These are phyloP conservation scores for Porites lobata DNA, from an alignment of 92 coral and sea anemone genomes.

Conservation along the genomic window DNA sequence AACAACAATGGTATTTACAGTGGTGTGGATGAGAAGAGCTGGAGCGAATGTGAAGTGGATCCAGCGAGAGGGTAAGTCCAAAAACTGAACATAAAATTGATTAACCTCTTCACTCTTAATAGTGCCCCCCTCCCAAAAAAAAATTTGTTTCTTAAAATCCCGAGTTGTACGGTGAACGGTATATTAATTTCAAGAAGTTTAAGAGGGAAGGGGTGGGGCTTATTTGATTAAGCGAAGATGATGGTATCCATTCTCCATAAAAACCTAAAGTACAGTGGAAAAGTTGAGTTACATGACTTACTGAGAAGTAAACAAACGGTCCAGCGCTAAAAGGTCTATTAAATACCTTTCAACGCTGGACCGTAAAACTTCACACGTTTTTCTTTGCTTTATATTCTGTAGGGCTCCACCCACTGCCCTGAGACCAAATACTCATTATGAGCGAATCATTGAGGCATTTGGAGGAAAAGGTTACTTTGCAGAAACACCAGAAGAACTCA, in stretches of 20 bases:
- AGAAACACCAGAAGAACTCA: slow-evolving; percentile 79
- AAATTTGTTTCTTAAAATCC: not conserved
- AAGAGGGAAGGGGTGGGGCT: too few relatives aligned
- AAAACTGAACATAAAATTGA: not conserved
- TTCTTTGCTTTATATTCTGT: not conserved
- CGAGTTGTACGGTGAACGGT: too few relatives aligned
- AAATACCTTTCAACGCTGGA: too few relatives aligned
- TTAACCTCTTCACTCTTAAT: too few relatives aligned
- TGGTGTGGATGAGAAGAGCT: slow-evolving; percentile 89
- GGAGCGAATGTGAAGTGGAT: slow-evolving; percentile 78
- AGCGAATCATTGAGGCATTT: slow-evolving; percentile 94
- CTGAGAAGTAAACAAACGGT: too few relatives aligned
- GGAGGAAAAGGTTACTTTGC: slow-evolving; percentile 93
- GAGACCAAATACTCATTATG: slow-evolving; percentile 85
- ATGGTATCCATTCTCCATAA: too few relatives aligned
- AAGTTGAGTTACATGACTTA: too few relatives aligned
- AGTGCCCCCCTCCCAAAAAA: too few relatives aligned
- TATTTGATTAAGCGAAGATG: too few relatives aligned
- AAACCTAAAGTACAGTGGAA: too few relatives aligned
- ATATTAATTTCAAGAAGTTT: too few relatives aligned
- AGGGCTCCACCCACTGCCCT: slow-evolving; percentile 97
- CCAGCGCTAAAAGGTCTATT: too few relatives aligned
- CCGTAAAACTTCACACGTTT: not conserved
- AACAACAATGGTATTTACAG: slow-evolving; percentile 95
- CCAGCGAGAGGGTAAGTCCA: slow-evolving; percentile 75